These are phyloP conservation scores for Hemiprocne comata DNA, from an alignment of 2,113 vertebrate species.

Conservation along the genomic window DNA sequence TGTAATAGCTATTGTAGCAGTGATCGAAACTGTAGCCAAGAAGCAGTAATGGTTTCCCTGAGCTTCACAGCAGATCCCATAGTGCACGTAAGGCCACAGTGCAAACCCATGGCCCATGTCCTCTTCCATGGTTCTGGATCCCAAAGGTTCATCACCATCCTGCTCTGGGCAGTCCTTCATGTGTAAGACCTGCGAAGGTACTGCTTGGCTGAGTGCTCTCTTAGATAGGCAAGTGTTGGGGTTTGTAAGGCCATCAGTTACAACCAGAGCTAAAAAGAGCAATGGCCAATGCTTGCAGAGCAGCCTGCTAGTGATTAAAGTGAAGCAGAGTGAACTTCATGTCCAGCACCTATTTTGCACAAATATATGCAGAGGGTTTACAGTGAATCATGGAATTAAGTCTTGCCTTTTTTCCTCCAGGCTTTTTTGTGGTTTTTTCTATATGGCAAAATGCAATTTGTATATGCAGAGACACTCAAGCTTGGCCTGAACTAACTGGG, in stretches of 20 bases:
- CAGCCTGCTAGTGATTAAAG: background rate
- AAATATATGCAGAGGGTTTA: background rate
- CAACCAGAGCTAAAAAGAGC: background rate
- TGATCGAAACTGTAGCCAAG: background rate
- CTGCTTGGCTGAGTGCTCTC: background rate
- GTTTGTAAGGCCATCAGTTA: background rate
- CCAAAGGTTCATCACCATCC: background rate
- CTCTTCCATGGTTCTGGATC: background rate
- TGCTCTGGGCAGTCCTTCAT: background rate
- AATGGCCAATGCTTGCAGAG: background rate
- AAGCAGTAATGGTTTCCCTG: background rate
- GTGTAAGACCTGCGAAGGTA: background rate
- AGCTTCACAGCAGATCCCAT: background rate
- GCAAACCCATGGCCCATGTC: background rate
- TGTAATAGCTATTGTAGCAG: fast-evolving
- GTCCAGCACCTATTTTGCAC: background rate
- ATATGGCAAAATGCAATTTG: too few relatives aligned
- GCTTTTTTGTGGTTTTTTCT: background rate
- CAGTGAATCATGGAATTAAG: background rate
- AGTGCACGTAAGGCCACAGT: background rate
- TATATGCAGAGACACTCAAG: background rate
- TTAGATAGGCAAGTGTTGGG: background rate
- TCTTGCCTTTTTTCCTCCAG: background rate
- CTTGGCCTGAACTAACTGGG: background rate
- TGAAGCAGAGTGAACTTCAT: background rate